Conservation (phyloP, 2,888 invertebrate genomes). For the Drosophila ustulata region DNA sequence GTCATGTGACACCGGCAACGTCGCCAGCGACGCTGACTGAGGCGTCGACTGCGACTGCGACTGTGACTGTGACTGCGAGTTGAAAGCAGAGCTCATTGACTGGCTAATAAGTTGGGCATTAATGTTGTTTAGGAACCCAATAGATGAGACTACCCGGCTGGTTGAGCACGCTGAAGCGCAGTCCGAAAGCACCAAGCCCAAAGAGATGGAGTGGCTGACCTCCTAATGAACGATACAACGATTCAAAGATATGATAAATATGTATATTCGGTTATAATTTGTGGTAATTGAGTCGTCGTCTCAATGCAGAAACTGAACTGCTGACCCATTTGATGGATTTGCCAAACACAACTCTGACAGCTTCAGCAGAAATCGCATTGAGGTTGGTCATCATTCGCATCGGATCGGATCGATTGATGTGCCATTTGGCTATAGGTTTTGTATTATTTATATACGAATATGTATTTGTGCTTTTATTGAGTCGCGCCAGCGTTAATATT, state of each 20-base stretch:
- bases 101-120: conserved; percentile 56
- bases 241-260: conserved; percentile 27
- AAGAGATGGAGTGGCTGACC: conserved; percentile 42
- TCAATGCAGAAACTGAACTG: conserved; percentile 40
- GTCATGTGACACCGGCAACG: conserved; percentile 67
- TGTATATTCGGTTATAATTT: conserved; percentile 72
- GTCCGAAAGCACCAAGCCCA: conserved; percentile 5
- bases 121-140: conserved; percentile 51
- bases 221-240: conserved; percentile 30
- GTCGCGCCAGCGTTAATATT: conserved; percentile 1
- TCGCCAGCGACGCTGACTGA: conserved; percentile 2
- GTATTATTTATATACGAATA: conserved; percentile 14
- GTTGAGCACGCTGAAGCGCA: background rate
- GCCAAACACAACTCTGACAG: conserved; percentile 35
- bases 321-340: conserved; percentile 66
- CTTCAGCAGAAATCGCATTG: conserved; percentile 52
- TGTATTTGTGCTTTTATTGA: conserved; percentile 19
- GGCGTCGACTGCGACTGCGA: conserved; percentile 11
- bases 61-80: background rate
- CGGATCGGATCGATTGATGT: conserved; percentile 22
- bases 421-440: conserved; percentile 16
- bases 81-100: conserved; percentile 37
- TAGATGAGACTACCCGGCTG: conserved; percentile 36
- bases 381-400: conserved; percentile 51
- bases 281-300: conserved; percentile 59